Evolutionary conservation across 2,797 vertebrate species (phyloP), one percentile per base, ranked within the genome.

Genomic region (Crax fasciolata): DNA sequence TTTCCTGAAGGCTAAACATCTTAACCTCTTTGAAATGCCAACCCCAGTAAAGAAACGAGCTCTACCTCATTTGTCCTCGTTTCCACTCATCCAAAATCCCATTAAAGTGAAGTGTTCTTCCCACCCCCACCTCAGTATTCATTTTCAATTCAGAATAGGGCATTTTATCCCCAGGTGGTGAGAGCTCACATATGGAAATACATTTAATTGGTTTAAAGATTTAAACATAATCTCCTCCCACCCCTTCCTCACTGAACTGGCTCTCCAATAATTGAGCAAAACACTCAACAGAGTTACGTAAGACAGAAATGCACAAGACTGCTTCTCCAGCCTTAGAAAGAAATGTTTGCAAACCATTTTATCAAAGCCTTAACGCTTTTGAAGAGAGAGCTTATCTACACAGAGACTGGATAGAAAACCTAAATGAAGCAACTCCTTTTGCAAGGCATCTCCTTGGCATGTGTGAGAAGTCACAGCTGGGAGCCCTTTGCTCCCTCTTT

Each of bases 11-110:
- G 63, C 66, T 90, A 43, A 90, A 86, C 48, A 88, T 55, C 74
- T 91, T 93, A 90, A 88, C 41, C 79, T 86, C 73, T 84, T 93
- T 74, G 83, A 96, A 94, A 91, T 38, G 76, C 62, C 91, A 93
- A 11, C 20, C 32, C 82, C 44, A 75, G 73, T 86, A 59, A 96
- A 91, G 91, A 95, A 89, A 90, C 11, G 30, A 1, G 1, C 73
- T 88, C 73, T 77, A 82, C 38, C 63, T 86, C 84, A 95, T 93
- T 87, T 77, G 74, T 84, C 75, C 90, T 95, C 49, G 79, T 74
- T 96, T 94, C 85, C 57, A 94, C 63, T 90, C 80, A 93, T 84
- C 41, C 67, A 84, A 95, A 94, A 95, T 93, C 67, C 71, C 52
- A 95, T 71, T 93, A 76, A 92, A 86, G 20, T 94, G 85, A 95